Percentiles rank a stretch among this genome's conserved stretches.
Conservation (phyloP, 2,113 vertebrate genomes). For the Plotosus lineatus region DNA sequence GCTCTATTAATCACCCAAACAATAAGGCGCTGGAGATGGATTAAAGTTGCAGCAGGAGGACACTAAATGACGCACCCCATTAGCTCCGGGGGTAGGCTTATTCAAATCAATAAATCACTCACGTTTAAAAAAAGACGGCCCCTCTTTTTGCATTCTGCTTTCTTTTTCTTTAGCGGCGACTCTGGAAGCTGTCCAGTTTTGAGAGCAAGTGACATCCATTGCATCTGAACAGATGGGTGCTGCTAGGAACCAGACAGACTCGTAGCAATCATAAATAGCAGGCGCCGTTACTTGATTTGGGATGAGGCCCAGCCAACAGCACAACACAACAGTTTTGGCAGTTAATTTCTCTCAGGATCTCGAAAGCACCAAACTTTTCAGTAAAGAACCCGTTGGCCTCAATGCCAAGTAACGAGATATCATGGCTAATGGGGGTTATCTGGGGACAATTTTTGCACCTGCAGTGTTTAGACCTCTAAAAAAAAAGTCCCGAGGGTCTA, state of each 20-base stretch:
- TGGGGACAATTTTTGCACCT: neutral
- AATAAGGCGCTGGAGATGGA: constrained; percentile 76
- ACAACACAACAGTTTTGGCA: neutral
- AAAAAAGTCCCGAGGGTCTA: neutral
- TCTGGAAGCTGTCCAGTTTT: constrained; percentile 60
- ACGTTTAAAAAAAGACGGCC: constrained; percentile 3
- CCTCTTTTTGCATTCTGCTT: neutral
- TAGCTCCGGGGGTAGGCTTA: constrained; percentile 63
- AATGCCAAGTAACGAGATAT: neutral
- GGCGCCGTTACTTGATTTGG: constrained; percentile 1
- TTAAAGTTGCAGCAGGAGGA: constrained; percentile 67
- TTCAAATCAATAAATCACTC: constrained; percentile 70
- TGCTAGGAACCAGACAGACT: constrained; percentile 24
- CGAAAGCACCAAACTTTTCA: too few species aligned
- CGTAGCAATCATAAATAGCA: constrained; percentile 9
- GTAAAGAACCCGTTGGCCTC: neutral
- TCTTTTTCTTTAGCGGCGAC: constrained; percentile 43
- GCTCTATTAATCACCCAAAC: constrained; percentile 81
- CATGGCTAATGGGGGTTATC: neutral
- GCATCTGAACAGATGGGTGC: constrained; percentile 42
- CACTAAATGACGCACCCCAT: constrained; percentile 68
- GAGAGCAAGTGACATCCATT: constrained; percentile 30
- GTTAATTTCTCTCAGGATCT: neutral
- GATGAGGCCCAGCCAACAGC: neutral
- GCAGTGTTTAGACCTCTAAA: neutral